These are phyloP conservation scores for Dysidea cf. avara DNA, from an alignment of 37 sponge, comb jelly and placozoan genomes.

Conservation along the genomic window DNA sequence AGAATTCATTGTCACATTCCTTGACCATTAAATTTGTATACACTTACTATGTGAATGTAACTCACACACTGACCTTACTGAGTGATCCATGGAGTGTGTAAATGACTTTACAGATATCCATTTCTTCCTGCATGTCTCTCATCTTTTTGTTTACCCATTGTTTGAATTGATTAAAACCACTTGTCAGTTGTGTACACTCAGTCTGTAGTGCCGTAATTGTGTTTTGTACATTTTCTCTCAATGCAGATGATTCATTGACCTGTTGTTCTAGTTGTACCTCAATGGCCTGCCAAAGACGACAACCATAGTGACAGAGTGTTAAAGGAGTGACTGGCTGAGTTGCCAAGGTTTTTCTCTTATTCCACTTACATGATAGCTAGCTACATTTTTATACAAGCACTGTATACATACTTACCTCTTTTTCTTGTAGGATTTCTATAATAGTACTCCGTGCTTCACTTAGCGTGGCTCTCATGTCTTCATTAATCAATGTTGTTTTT, in stretches of 20 bases:
- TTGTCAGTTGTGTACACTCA: constrained; percentile 29
- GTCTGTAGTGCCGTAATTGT: constrained; percentile 7
- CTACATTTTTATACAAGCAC: no score
- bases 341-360: constrained; percentile 13
- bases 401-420: not conserved
- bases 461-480: not conserved
- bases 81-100: constrained; percentile 73
- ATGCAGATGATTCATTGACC: not conserved
- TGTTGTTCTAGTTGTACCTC: not conserved
- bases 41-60: not conserved
- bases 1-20: no score
- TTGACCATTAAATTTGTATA: constrained; percentile 3
- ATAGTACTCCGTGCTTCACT: not conserved
- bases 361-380: constrained; percentile 15
- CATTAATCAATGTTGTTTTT: not conserved
- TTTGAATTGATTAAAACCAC: constrained; percentile 31
- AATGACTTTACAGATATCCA: constrained; percentile 61
- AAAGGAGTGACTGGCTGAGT: not conserved
- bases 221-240: not conserved
- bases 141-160: constrained; percentile 47
- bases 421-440: not conserved
- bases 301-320: not conserved
- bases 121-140: constrained; percentile 42
- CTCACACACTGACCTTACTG: constrained; percentile 41
- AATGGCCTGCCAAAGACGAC: not conserved